phyloP scores from a whole-genome alignment of 2,113 vertebrate genomes.

The Myotis lucifugus region DNA sequence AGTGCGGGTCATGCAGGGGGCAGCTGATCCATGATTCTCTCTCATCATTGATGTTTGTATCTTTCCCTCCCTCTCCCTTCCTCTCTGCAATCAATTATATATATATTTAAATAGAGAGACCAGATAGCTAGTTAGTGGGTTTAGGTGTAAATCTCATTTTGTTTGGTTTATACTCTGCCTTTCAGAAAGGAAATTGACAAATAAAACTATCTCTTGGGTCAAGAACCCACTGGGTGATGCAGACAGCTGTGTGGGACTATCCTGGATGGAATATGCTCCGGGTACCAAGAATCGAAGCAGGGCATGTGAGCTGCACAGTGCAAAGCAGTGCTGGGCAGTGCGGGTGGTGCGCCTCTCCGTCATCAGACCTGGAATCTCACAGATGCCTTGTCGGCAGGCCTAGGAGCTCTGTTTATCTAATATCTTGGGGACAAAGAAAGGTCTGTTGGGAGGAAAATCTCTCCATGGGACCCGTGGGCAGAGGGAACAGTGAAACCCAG shows the following conservation, averaged over 20 bases:
- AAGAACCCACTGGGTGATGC: background rate
- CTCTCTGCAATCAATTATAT: too few relatives aligned
- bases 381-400: background rate
- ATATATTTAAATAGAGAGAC: background rate
- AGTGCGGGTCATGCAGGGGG: too few relatives aligned
- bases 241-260: background rate
- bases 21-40: too few relatives aligned
- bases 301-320: background rate
- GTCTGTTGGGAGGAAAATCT: background rate
- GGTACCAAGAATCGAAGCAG: background rate
- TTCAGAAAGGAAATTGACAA: background rate
- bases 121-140: background rate
- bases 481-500: background rate
- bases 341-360: background rate
- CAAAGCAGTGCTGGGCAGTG: background rate
- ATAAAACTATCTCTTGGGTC: background rate
- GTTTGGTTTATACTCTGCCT: background rate
- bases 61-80: too few relatives aligned
- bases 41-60: too few relatives aligned
- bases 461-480: background rate
- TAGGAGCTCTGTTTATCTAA: background rate
- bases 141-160: background rate
- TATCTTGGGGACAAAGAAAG: background rate
- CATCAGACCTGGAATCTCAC: background rate
- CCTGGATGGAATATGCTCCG: background rate